Evolutionary conservation across 2,113 vertebrate genomes (phyloP), one percentile per base, ranked within the genome.

Genomic region (Myotis brandtii): DNA sequence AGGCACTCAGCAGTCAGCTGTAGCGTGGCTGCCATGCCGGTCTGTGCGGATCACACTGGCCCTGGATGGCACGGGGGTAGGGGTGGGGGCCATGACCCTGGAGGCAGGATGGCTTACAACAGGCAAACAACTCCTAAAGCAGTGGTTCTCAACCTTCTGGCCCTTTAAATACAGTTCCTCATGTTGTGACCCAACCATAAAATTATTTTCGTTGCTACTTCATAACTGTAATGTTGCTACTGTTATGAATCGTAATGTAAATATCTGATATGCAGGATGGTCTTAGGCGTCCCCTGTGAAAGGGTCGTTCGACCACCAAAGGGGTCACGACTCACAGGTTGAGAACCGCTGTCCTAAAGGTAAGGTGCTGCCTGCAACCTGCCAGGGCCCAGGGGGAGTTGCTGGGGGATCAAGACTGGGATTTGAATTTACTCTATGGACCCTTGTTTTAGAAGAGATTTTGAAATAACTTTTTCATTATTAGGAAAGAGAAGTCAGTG

Each of bases 31-130:
- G 43, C 27, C n/a, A 34, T 69, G 14, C 13, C 1, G 3, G 64
- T 17, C 46, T 54, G n/a, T 0, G 32, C 1, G 66, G n/a, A 9
- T 34, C n/a, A 14, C 20, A 3, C 69, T 1, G 23, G 25, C 64
- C 27, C 64, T 2, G 50, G 64, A 77, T 0, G 16, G 21, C 3
- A 1, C 66, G 3, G 6, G 16, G 14, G n/a, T n/a, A n/a, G n/a
- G n/a, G n/a, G n/a, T n/a, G n/a, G n/a, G 21, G 43, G 10, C 48
- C 43, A 48, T 2, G 20, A 40, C 8, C n/a, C 40, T 40, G 2
- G 7, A 66, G 32, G 8, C 13, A 25, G 12, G 40, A 46, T 9
- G 21, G 37, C 9, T 46, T 32, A 40, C 18, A 25, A 56, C 3
- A 72, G 43, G 34, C 52, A 50, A 48, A 85, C 3, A 56, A 18